These are phyloP conservation scores for Eudorcas thomsonii DNA, from an alignment of 2,113 vertebrate genomes.

Conservation along the genomic window DNA sequence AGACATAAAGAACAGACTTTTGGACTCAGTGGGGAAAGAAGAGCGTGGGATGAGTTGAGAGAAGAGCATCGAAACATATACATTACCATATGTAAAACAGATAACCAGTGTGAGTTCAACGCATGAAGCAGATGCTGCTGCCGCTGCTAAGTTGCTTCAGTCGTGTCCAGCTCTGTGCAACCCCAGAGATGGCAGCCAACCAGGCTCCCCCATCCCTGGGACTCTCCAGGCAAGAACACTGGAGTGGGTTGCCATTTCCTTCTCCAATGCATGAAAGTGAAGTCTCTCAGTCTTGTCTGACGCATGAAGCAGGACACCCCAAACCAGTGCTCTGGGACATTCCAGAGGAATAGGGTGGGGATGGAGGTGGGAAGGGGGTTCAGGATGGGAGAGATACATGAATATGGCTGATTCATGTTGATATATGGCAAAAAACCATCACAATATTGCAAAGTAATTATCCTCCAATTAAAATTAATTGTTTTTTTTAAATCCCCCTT, in stretches of 20 bases:
- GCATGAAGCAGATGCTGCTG: neutral
- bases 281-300: neutral
- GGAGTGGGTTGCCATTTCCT: too few relatives aligned
- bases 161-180: too few relatives aligned
- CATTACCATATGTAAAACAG: neutral
- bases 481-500: neutral
- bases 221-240: too few relatives aligned
- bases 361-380: neutral
- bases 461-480: neutral
- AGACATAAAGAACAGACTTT: neutral
- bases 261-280: too few relatives aligned
- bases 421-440: neutral
- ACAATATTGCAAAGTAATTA: neutral
- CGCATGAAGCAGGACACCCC: neutral
- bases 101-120: neutral
- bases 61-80: neutral
- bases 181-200: too few relatives aligned
- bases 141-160: too few relatives aligned
- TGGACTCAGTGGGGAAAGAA: neutral
- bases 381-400: neutral
- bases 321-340: neutral
- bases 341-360: neutral
- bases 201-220: too few relatives aligned
- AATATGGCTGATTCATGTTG: neutral
- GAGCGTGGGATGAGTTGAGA: neutral